Percentiles rank a stretch among this genome's conserved stretches.
phyloP scores from a whole-genome alignment of 2,888 invertebrate species.

The Trisateles emortualis region DNA sequence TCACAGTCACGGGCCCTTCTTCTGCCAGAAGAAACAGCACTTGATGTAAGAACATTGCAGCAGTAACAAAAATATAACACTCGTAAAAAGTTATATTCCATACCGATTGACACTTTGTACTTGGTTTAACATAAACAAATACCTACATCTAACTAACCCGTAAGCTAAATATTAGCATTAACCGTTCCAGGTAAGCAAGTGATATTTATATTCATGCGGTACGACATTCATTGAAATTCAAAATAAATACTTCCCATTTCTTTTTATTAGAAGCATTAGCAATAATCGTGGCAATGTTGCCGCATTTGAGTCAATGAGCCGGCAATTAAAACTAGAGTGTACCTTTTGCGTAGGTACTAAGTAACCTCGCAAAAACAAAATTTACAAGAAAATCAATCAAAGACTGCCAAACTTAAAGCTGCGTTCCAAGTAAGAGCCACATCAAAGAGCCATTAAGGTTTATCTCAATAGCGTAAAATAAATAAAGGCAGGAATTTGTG shows the following conservation, averaged over 20 bases:
- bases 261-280: neutral
- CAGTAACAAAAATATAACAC: too few relatives aligned
- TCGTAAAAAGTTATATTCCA: too few relatives aligned
- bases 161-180: too few relatives aligned
- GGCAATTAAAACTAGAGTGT: conserved; percentile 55
- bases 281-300: conserved; percentile 5
- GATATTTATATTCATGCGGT: neutral
- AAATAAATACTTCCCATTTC: neutral
- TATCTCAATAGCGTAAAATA: conserved; percentile 83
- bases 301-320: conserved; percentile 38
- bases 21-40: too few relatives aligned
- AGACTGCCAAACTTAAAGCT: conserved; percentile 76
- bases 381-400: conserved; percentile 80
- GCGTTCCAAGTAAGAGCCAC: conserved; percentile 72
- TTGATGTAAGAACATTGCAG: too few relatives aligned
- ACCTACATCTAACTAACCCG: too few relatives aligned
- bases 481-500: conserved; percentile 82
- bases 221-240: neutral
- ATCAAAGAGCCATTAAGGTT: conserved; percentile 84
- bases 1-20: too few relatives aligned
- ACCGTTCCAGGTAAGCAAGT: too few relatives aligned
- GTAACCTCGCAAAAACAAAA: conserved; percentile 58
- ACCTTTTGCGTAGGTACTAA: conserved; percentile 58
- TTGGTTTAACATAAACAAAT: too few relatives aligned
- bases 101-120: too few relatives aligned